phyloP scores from a whole-genome alignment of 2,797 vertebrate genomes.

The Tympanoctomys barrerae region DNA sequence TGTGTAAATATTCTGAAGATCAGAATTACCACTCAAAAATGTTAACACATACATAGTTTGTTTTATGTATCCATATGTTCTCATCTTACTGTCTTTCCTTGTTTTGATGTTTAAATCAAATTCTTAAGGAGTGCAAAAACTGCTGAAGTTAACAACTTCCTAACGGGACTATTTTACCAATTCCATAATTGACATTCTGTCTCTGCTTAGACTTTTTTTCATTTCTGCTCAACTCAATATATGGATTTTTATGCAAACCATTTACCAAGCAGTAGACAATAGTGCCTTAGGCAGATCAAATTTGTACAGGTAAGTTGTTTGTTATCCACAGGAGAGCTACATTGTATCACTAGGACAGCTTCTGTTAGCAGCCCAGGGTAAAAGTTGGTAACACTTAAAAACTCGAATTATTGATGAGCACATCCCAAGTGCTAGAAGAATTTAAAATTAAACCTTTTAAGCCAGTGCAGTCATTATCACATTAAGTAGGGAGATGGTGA shows the following conservation, averaged over 20 bases:
- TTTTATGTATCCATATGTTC: neutral
- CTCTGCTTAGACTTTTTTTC: constrained; percentile 79
- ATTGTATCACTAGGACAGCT: neutral
- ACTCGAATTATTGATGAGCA: constrained; percentile 67
- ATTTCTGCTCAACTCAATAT: constrained; percentile 79
- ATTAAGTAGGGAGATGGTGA: constrained; percentile 65
- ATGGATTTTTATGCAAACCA: constrained; percentile 84
- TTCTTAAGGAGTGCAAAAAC: constrained; percentile 53
- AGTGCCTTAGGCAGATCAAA: constrained; percentile 56
- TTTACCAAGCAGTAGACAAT: constrained; percentile 74
- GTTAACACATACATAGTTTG: neutral
- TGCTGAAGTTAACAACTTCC: constrained; percentile 74
- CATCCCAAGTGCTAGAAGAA: constrained; percentile 58
- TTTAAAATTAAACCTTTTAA: constrained; percentile 73
- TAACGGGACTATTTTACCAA: constrained; percentile 73
- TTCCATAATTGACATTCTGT: constrained; percentile 74
- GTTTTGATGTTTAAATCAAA: constrained; percentile 60
- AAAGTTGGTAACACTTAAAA: constrained; percentile 67
- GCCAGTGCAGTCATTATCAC: constrained; percentile 60
- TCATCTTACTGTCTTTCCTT: constrained; percentile 1
- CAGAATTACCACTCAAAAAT: neutral
- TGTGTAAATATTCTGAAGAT: neutral
- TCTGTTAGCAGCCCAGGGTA: neutral
- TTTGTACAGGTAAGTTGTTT: neutral
- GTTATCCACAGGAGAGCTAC: neutral